phyloP scores from a whole-genome alignment of 2,797 vertebrate species.

The Cryptoprocta ferox region DNA sequence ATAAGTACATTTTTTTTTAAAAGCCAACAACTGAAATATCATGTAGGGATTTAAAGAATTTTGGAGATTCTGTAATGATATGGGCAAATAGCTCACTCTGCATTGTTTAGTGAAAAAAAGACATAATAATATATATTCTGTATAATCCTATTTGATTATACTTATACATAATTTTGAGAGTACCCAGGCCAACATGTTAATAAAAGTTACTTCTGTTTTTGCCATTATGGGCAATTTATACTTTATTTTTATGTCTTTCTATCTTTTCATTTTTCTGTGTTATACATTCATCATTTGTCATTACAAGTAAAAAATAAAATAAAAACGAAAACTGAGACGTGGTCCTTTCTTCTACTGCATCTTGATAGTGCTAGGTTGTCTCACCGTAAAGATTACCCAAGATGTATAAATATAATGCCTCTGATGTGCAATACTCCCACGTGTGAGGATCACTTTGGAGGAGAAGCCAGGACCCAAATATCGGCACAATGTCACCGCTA shows the following conservation, averaged over 20 bases:
- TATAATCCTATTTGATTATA: neutral
- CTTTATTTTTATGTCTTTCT: neutral
- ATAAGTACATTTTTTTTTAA: neutral
- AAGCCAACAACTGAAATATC: neutral
- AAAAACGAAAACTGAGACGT: neutral
- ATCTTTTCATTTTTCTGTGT: neutral
- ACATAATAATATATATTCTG: neutral
- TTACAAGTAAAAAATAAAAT: neutral
- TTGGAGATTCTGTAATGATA: neutral
- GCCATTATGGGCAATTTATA: neutral
- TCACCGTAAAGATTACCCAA: neutral
- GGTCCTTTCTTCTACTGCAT: neutral
- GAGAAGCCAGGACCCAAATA: neutral
- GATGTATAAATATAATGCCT: too few species aligned
- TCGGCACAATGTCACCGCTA: neutral
- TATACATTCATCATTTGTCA: neutral
- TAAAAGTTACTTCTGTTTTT: neutral
- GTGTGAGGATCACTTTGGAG: neutral
- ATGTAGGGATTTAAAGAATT: neutral
- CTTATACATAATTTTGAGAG: neutral
- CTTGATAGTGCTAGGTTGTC: rapidly evolving
- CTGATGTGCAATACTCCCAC: neutral
- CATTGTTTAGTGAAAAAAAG: neutral
- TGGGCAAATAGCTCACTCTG: neutral
- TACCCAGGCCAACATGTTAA: neutral